A percentile compares a stretch with the other conserved stretches of the same genome.
These are phyloP conservation scores for Thaumatotibia leucotreta DNA, from an alignment of 1,140 invertebrate genomes.

Conservation along the genomic window DNA sequence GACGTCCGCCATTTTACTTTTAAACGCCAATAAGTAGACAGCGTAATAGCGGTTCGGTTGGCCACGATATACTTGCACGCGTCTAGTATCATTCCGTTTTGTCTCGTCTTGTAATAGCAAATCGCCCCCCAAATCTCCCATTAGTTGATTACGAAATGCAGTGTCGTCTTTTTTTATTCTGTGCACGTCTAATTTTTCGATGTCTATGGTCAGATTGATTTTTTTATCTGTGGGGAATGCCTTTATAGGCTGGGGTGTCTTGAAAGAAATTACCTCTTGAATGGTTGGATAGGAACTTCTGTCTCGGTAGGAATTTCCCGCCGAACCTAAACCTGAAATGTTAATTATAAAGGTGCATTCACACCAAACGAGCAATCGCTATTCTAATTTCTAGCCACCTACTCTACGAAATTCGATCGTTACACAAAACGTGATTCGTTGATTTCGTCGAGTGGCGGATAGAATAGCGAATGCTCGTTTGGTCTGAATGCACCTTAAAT, in stretches of 20 bases:
- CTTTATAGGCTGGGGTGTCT: neutral
- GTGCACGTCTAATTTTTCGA: neutral
- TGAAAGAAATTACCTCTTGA: neutral
- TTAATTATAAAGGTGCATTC: neutral
- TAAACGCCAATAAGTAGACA: neutral
- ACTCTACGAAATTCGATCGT: too few relatives aligned
- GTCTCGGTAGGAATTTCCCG: neutral
- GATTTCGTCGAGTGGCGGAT: too few relatives aligned
- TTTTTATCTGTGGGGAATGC: neutral
- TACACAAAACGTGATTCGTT: too few relatives aligned
- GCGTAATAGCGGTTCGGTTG: neutral
- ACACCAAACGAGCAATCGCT: too few relatives aligned
- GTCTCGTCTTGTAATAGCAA: neutral
- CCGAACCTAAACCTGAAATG: neutral
- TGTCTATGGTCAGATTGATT: neutral
- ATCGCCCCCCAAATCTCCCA: neutral
- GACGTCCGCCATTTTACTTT: neutral
- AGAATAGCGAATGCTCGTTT: too few relatives aligned
- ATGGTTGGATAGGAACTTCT: neutral
- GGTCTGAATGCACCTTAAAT: too few relatives aligned
- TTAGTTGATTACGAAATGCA: neutral
- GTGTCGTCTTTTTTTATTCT: neutral
- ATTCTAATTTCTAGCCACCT: too few relatives aligned
- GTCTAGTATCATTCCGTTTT: neutral
- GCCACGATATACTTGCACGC: neutral